A percentile compares a stretch with the other conserved stretches of the same genome.
phyloP scores from a whole-genome alignment of 2,888 invertebrate genomes.

The Clistopyga incitator region DNA sequence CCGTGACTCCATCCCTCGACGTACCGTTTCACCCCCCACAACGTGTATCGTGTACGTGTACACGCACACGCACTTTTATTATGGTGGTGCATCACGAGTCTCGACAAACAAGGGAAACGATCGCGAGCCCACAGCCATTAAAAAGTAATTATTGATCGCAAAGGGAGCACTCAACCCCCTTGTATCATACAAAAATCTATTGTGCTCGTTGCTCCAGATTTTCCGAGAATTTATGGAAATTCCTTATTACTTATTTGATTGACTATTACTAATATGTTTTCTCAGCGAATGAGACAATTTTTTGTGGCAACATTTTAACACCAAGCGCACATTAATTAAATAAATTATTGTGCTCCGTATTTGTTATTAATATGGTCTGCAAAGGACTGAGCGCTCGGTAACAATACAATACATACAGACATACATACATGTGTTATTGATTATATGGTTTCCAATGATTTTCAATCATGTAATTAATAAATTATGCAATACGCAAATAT shows the following conservation, averaged over 20 bases:
- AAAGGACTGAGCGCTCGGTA: no score
- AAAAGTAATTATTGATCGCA: slow-evolving; percentile 78
- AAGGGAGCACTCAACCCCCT: neutral
- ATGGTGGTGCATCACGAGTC: slow-evolving; percentile 23
- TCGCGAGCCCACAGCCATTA: slow-evolving; percentile 70
- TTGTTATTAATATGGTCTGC: no score
- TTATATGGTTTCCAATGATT: no score
- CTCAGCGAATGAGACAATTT: neutral
- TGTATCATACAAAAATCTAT: neutral
- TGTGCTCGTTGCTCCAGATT: neutral
- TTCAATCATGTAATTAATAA: neutral
- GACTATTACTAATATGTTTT: neutral
- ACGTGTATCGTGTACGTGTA: slow-evolving; percentile 16
- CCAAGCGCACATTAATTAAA: no score
- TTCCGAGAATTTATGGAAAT: neutral
- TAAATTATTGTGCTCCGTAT: no score
- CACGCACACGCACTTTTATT: slow-evolving; percentile 45
- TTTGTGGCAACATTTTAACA: no score
- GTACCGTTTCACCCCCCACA: slow-evolving; percentile 68
- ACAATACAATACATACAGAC: no score
- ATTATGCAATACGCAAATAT: neutral
- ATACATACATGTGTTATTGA: no score
- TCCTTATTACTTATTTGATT: neutral
- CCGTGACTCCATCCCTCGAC: slow-evolving; percentile 71
- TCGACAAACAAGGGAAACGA: slow-evolving; percentile 52